Base-by-base conservation (phyloP, 53 echinoderm and acorn worm genomes). In the Mesocentrotus franciscanus region DNA sequence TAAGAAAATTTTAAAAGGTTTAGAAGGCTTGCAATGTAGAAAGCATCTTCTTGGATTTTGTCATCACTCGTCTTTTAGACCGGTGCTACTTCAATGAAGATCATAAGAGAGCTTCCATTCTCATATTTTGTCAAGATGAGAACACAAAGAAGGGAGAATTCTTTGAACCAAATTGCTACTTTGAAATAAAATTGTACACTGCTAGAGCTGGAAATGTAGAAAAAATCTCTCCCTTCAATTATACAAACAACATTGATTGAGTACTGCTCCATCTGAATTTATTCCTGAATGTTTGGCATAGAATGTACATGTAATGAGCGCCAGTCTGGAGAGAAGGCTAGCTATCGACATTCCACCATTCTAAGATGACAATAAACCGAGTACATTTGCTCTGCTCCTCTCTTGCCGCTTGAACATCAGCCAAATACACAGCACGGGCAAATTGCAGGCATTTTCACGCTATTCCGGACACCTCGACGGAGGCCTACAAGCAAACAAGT, bases 401-500 rank as follows among this genome's bases (percentile, higher is more conserved):
- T 87, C 87, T 87, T 87, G 58, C 87, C 87, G 87, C 58, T 87
- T 87, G 56, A 87, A 87, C 87, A 87, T 87, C 87, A 87, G 34
- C n/a, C 87, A 87, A 87, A 87, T 87, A 92, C 74, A 74, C 76
- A 74, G 68, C 74, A 74, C 71, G 36, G 83, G 9, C 83, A 93
- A 93, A 93, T 93, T 93, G 94, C 60, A 70, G 83, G 94, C 94
- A 81, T 93, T 93, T 93, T 93, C 94, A 93, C 79, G 94, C 94
- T 93, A 93, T 93, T 93, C 83, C 30, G 61, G 84, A 78, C 83
- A 61, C 83, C 94, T 81, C 79, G 18, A 61, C 81, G 34, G 94
- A 81, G 83, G 66, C 94, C 94, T 81, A 93, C 83, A 83, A 93
- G 94, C 94, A 93, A 93, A 93, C 95, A 85, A 85, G 95, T 94